Percentiles rank a stretch among this genome's conserved stretches.
These are phyloP conservation scores for Drosophila putrida DNA, from an alignment of 2,888 invertebrate species.

Conservation along the genomic window DNA sequence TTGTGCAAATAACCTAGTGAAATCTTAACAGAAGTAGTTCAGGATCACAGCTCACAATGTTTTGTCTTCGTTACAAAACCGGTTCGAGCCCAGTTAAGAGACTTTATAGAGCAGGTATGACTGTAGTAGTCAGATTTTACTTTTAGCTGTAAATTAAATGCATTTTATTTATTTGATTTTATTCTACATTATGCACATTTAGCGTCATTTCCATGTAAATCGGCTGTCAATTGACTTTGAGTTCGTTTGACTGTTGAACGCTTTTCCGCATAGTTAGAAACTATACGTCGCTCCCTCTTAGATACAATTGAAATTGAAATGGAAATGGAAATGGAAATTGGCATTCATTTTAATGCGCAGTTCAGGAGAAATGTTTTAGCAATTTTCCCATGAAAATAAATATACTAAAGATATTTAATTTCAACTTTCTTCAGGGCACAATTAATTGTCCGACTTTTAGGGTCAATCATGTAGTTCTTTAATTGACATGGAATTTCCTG, in stretches of 20 bases:
- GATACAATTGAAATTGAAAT: slow-evolving; percentile 27
- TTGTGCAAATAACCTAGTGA: not conserved
- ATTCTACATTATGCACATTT: slow-evolving; percentile 33
- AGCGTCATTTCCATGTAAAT: slow-evolving; percentile 46
- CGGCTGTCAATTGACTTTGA: slow-evolving; percentile 54
- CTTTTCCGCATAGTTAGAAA: slow-evolving; percentile 54
- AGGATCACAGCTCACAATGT: not conserved
- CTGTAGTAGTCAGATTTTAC: not conserved
- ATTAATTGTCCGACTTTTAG: slow-evolving; percentile 21
- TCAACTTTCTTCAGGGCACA: slow-evolving; percentile 28
- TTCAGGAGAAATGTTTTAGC: slow-evolving; percentile 16
- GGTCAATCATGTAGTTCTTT: slow-evolving; percentile 32
- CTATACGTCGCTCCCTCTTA: not conserved
- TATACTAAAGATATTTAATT: not conserved
- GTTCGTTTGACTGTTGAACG: slow-evolving; percentile 20
- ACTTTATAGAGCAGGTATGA: not conserved
- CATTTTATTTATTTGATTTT: slow-evolving; percentile 11
- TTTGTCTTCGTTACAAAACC: not conserved
- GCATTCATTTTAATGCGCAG: slow-evolving; percentile 50
- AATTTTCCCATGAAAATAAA: slow-evolving; percentile 41
- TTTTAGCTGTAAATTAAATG: slow-evolving; percentile 7
- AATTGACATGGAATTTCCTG: slow-evolving; percentile 52
- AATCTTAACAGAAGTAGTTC: not conserved
- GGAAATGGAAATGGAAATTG: slow-evolving; percentile 30
- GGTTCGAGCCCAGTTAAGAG: not conserved